phyloP scores from a whole-genome alignment of 2,797 vertebrate species.

The Lithobates pipiens region DNA sequence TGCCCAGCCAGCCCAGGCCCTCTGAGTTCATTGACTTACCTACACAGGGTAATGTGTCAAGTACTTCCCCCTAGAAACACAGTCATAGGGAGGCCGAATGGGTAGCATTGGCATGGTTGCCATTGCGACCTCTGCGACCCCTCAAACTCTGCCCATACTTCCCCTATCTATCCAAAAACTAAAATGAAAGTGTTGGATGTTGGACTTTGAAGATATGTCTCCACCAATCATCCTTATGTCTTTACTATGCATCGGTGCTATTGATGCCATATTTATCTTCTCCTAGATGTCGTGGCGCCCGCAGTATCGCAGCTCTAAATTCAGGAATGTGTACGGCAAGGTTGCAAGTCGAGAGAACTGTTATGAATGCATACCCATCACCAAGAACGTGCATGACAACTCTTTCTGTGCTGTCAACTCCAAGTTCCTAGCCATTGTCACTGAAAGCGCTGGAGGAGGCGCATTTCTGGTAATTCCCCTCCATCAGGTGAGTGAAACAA shows the following conservation, averaged over 20 bases:
- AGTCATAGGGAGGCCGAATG: too few species aligned
- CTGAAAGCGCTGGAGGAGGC: constrained; percentile 92
- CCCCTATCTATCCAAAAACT: background rate
- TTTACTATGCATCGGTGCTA: background rate
- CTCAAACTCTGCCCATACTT: too few species aligned
- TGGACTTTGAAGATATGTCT: background rate
- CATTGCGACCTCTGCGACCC: too few species aligned
- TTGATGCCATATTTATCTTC: constrained; percentile 24
- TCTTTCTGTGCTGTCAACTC: constrained; percentile 96
- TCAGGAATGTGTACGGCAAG: constrained; percentile 98
- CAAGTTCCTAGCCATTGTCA: constrained; percentile 93
- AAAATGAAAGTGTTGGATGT: background rate
- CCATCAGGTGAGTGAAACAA: constrained; percentile 83
- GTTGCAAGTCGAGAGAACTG: constrained; percentile 93
- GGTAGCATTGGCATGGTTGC: too few species aligned
- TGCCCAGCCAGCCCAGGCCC: too few species aligned
- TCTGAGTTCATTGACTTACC: too few species aligned
- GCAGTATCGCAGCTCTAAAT: constrained; percentile 99
- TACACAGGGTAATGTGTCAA: too few species aligned
- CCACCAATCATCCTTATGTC: background rate
- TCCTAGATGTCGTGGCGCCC: constrained; percentile 98
- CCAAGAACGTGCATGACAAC: constrained; percentile 98
- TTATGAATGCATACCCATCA: constrained; percentile 95
- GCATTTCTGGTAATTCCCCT: constrained; percentile 87
- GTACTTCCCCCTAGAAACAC: too few species aligned